Base-by-base conservation (phyloP, 2,888 invertebrate species). In the Ischnus inquisitorius region DNA sequence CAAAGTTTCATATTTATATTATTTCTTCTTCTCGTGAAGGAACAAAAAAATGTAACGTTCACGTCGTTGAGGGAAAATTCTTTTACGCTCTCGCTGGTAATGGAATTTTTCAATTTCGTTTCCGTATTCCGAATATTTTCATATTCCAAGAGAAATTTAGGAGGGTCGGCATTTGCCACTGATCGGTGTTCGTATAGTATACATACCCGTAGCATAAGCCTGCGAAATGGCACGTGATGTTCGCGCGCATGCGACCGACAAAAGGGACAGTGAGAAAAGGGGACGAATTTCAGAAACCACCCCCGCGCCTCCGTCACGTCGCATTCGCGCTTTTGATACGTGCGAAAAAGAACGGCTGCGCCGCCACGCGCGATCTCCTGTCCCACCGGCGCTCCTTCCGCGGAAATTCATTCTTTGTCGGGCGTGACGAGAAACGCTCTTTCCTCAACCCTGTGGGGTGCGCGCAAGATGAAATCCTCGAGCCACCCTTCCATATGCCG, bases 171-270 rank as follows among this genome's bases (percentile, higher is more conserved):
- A 77, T 78, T 64, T 51, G 3, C 34, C 34, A 43, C 39, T 16
- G 79, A 78, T 85, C 83, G 84, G 87, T 87, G 82, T 75, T 8
- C 34, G 34, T 34, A 34, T 34, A n/a, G 81, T 85, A 84, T 87
- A 87, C 83, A 86, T 88, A 88, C 85, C 88, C 84, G 86, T 34
- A 88, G 25, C 25, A 60, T 60, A 87, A 89, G 88, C 86, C 87
- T 90, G 90, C 90, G 90, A 90, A 90, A 91, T 91, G 89, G 91
- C 90, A 90, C 90, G 88, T 90, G 88, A 90, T 88, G 85, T 65
- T 65, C 85, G 87, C 87, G 87, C 85, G 89, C 89, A 88, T 89
- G 87, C 88, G 87, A 89, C 88, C 84, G 67, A 75, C 62, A 34
- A 69, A 69, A 81, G 77, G 62, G 68, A 74, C 57, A 87, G 88